A percentile compares a stretch with the other conserved stretches of the same genome.
Conservation (phyloP, 2,888 invertebrate genomes). For the Cephus spinipes region DNA sequence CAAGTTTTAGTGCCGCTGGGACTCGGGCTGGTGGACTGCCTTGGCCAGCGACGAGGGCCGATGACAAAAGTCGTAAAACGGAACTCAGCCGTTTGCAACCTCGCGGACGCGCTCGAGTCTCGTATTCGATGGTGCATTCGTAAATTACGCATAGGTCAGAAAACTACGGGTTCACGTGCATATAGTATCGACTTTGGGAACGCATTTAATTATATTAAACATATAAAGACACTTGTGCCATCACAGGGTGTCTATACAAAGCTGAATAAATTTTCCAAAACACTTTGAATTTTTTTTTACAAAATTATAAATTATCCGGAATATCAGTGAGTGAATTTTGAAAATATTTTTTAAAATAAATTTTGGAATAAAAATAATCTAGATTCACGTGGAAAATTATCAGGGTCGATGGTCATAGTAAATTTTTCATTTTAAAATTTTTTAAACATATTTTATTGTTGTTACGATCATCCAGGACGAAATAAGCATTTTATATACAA, state of each 20-base stretch:
- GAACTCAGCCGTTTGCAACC: not conserved
- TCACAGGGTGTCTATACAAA: not conserved
- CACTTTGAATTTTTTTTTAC: not conserved
- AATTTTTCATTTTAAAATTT: too few relatives aligned
- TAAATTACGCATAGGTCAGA: not conserved
- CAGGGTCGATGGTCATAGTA: too few relatives aligned
- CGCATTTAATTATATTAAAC: not conserved
- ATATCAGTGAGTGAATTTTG: not conserved
- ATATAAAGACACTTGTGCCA: not conserved
- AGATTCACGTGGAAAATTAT: not conserved
- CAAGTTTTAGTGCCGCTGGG: constrained; percentile 41
- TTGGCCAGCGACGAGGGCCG: not conserved
- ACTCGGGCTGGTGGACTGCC: not conserved
- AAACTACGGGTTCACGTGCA: not conserved
- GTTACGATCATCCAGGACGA: not conserved
- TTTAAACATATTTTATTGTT: too few relatives aligned
- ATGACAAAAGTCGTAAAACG: constrained; percentile 5
- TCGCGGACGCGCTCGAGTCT: not conserved
- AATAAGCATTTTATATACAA: not conserved
- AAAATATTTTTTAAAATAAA: not conserved
- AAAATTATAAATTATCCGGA: not conserved
- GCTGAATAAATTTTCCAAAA: not conserved
- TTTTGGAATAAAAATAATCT: not conserved
- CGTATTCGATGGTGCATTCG: not conserved
- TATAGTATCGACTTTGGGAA: not conserved